Base-by-base conservation (phyloP, 2,113 vertebrate species). In the Oncorhynchus nerka region DNA sequence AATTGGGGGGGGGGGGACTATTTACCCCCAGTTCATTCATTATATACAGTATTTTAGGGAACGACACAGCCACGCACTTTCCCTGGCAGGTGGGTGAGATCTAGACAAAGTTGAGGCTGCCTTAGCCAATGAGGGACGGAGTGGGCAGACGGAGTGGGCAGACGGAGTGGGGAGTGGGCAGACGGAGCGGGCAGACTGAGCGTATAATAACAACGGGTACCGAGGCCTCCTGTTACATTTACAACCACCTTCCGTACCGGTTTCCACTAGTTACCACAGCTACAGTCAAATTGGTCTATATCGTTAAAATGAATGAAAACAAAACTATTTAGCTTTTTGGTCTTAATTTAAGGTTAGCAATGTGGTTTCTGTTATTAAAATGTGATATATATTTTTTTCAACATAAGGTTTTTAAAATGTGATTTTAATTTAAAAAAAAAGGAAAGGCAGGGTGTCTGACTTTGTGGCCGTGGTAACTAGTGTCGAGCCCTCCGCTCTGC, bases 171-270 rank as follows among this genome's bases (percentile, higher is more conserved):
- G 16, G 26, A 12, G 9, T 30, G 4, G 26, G 79, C 28, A 59
- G 26, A 61, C 6, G 81, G 81, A 78, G n/a, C n/a, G n/a, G n/a
- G n/a, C n/a, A 59, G 26, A 61, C 6, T 80, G 81, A 78, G 84
- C 78, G 68, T 62, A 11, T 45, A 45, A 45, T 45, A 11, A 9
- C 8, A 45, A 45, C 39, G 8, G 39, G 39, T 45, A 9, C 39
- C 2, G 3, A 78, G 70, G 64, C 86, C 80, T 69, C 89, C 86
- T 89, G 86, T 84, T 81, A 81, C 87, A 88, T 85, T 80, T 85
- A 82, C 34, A 12, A 16, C 11, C 49, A 15, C 13, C 3, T 9
- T 51, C 12, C 49, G 49, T 15, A 13, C 49, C 49, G 20, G 57
- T 20, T 59, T 39, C 39, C 39, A 39, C 8, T 39, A 39, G 8